These are phyloP conservation scores for Uropsilus gracilis DNA, from an alignment of 2,113 vertebrate genomes.

Conservation along the genomic window DNA sequence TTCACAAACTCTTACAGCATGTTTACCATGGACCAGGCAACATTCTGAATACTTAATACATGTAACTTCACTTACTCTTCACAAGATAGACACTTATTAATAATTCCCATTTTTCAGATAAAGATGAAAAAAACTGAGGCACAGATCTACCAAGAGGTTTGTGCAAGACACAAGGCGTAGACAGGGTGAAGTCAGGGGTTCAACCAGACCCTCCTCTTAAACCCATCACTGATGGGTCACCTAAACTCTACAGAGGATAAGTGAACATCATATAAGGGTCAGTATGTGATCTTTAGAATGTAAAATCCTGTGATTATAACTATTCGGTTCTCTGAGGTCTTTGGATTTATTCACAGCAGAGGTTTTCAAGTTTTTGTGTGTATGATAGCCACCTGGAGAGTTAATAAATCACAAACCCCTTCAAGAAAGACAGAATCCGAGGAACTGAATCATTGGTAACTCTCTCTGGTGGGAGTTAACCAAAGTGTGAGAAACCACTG, in stretches of 20 bases:
- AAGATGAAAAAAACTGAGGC: background rate
- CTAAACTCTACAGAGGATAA: too few relatives aligned
- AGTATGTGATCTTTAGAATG: background rate
- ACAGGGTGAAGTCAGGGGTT: too few relatives aligned
- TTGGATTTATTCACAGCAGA: too few relatives aligned
- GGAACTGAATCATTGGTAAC: too few relatives aligned
- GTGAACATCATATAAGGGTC: too few relatives aligned
- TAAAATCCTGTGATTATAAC: background rate
- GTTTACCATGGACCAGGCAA: background rate
- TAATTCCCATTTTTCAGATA: background rate
- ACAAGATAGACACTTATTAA: background rate
- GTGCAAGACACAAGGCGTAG: background rate
- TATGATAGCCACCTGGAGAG: too few relatives aligned
- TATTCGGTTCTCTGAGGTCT: too few relatives aligned
- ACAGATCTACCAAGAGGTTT: background rate
- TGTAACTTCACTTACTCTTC: background rate
- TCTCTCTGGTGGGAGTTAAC: too few relatives aligned
- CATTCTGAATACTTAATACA: background rate
- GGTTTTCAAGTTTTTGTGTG: too few relatives aligned
- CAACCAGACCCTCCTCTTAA: background rate
- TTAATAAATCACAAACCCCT: too few relatives aligned
- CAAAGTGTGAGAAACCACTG: too few relatives aligned
- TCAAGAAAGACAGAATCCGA: too few relatives aligned
- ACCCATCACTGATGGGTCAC: background rate
- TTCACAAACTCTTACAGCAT: background rate